phyloP scores from a whole-genome alignment of 2,113 vertebrate genomes.

The Tonatia bakeri region DNA sequence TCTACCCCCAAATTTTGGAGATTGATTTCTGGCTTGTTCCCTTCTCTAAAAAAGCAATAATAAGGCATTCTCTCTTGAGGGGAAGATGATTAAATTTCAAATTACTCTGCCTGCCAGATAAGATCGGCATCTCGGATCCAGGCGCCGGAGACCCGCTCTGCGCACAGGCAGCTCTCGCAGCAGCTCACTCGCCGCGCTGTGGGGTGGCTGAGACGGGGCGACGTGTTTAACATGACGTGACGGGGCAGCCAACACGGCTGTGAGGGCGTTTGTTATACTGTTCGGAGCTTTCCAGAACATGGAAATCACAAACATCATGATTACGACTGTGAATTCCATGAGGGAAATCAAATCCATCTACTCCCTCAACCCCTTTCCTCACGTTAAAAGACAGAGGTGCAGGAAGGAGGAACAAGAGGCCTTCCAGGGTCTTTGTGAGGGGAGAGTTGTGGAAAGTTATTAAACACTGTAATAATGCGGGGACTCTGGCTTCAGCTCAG shows the following conservation, averaged over 20 bases:
- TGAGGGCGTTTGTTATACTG: constrained; percentile 53
- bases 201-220: background rate
- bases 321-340: constrained; percentile 34
- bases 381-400: background rate
- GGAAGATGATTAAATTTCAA: constrained; percentile 68
- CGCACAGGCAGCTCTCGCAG: background rate
- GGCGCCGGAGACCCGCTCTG: constrained; percentile 14
- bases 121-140: constrained; percentile 56
- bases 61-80: constrained; percentile 53
- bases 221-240: constrained; percentile 29
- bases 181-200: background rate
- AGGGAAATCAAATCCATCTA: constrained; percentile 44
- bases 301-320: constrained; percentile 33
- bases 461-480: constrained; percentile 53
- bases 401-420: background rate
- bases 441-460: constrained; percentile 11
- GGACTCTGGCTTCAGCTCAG: constrained; percentile 42
- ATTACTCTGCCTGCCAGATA: constrained; percentile 61
- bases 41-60: constrained; percentile 52
- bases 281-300: constrained; percentile 56
- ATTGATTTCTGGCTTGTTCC: constrained; percentile 41
- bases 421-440: background rate
- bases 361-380: rapidly evolving
- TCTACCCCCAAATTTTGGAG: background rate
- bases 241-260: constrained; percentile 4